phyloP scores from a whole-genome alignment of 2,888 invertebrate species.

The Agrochola lychnidis region DNA sequence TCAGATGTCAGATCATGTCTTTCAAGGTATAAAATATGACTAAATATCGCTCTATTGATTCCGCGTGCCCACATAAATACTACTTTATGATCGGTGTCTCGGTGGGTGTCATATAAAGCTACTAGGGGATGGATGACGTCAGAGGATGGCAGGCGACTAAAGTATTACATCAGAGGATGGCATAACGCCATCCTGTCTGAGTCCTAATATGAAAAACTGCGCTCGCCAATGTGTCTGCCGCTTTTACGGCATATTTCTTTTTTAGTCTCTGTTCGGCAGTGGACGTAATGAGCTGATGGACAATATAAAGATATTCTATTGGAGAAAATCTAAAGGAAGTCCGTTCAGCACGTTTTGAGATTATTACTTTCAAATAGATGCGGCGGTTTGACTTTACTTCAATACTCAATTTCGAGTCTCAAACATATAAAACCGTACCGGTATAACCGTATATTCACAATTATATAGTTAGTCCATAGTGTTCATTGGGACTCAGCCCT shows the following conservation, averaged over 20 bases:
- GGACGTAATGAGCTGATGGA: neutral
- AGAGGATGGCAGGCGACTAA: neutral
- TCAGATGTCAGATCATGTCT: neutral
- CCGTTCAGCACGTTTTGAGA: neutral
- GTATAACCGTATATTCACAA: neutral
- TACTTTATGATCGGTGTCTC: neutral
- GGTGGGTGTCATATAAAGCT: neutral
- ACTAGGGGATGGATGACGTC: constrained; percentile 5
- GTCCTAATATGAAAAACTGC: neutral
- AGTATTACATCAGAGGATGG: constrained; percentile 17
- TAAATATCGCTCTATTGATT: neutral
- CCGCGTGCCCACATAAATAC: neutral
- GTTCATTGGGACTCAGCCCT: neutral
- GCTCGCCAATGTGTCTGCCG: neutral
- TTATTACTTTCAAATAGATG: neutral
- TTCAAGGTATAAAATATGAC: neutral
- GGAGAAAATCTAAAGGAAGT: neutral
- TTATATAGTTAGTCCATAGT: neutral
- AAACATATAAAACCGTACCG: too few relatives aligned
- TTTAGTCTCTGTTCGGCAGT: neutral
- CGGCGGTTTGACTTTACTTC: neutral
- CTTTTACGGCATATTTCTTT: neutral
- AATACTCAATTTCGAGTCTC: neutral
- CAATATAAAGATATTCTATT: neutral
- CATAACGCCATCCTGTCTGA: constrained; percentile 10